Conservation (phyloP, 2,888 invertebrate species). For the Myopa tessellatipennis region DNA sequence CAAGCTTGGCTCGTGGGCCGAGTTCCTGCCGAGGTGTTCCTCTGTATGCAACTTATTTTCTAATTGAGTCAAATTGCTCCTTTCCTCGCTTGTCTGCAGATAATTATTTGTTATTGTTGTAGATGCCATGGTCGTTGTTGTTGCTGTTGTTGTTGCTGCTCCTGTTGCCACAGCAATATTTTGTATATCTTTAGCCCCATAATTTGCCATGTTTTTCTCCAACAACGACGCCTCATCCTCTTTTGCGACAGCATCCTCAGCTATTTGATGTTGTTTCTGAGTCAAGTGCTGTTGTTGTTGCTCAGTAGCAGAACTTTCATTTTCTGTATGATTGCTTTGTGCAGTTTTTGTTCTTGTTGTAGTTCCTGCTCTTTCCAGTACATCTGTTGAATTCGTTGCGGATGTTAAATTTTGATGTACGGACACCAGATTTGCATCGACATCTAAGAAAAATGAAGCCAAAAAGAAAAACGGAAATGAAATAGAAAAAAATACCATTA, state of each 20-base stretch:
- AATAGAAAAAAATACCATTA: not conserved
- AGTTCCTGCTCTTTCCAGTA: constrained; percentile 33
- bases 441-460: constrained; percentile 57
- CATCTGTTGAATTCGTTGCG: constrained; percentile 49
- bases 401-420: constrained; percentile 49
- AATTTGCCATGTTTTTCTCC: not conserved
- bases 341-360: constrained; percentile 43
- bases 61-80: constrained; percentile 40
- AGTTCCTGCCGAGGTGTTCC: constrained; percentile 15
- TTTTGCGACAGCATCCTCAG: constrained; percentile 13
- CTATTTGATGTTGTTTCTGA: constrained; percentile 36
- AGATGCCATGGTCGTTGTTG: constrained; percentile 9
- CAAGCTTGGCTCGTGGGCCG: not conserved
- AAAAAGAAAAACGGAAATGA: constrained; percentile 40
- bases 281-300: constrained; percentile 35
- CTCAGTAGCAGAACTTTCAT: constrained; percentile 35
- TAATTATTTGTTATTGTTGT: constrained; percentile 29
- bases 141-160: constrained; percentile 22
- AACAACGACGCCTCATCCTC: not conserved
- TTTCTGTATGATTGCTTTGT: constrained; percentile 39
- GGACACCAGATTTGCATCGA: constrained; percentile 59
- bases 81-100: constrained; percentile 22
- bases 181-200: constrained; percentile 7
- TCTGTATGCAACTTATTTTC: constrained; percentile 37
- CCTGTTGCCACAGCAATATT: constrained; percentile 34